Percentiles rank a stretch among this genome's conserved stretches.
phyloP scores from a whole-genome alignment of 2,113 vertebrate species.

The Strix aluco region DNA sequence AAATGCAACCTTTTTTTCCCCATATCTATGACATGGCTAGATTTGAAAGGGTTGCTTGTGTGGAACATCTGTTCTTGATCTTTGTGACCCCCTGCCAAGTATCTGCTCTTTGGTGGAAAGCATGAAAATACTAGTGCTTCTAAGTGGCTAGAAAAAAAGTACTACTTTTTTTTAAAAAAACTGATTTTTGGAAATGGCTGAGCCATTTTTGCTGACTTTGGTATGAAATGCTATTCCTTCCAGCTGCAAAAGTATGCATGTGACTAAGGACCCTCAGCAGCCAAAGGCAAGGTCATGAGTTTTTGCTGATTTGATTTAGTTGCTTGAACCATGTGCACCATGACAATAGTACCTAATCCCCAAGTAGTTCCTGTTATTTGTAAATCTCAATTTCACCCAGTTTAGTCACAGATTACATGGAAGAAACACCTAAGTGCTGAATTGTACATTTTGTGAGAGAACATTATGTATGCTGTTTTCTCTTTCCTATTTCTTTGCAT shows the following conservation, averaged over 20 bases:
- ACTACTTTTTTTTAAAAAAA: background rate
- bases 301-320: background rate
- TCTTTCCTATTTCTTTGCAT: background rate
- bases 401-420: background rate
- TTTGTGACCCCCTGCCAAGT: background rate
- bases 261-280: conserved; percentile 14
- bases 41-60: background rate
- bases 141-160: background rate
- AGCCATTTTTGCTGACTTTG: conserved; percentile 37
- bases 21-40: background rate
- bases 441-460: background rate
- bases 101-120: background rate
- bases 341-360: background rate
- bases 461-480: background rate
- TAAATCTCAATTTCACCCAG: background rate
- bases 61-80: background rate
- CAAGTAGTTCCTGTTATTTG: background rate
- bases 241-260: background rate
- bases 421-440: background rate
- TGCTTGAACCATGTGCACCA: background rate
- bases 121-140: background rate
- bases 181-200: conserved; percentile 25
- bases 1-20: background rate
- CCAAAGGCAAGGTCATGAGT: background rate
- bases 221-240: background rate